Base-by-base conservation (phyloP, 2,113 vertebrate species). In the Halichoerus grypus region DNA sequence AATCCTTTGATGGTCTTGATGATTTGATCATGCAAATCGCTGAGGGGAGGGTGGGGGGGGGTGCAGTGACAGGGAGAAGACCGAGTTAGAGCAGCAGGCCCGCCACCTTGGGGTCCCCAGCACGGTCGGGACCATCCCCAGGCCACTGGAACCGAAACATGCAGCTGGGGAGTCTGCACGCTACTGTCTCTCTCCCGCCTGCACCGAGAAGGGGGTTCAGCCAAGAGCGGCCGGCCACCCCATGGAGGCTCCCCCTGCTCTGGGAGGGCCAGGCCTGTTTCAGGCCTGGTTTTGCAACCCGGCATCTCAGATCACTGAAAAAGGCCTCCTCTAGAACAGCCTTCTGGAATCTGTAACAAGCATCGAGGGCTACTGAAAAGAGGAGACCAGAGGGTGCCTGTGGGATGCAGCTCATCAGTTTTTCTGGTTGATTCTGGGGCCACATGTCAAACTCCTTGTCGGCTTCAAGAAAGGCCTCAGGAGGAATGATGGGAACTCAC, bases 11-110 rank as follows among this genome's bases (percentile, higher is more conserved):
- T 99, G 98, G 99, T 99, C 98, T 98, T 99, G 99, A 99, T 99
- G 99, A 99, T 99, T 99, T 99, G 99, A 94, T 99, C 99, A 99
- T 99, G 99, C 99, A 99, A 99, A 97, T 99, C 99, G 98, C 99
- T 99, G 99, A 98, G 98, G 86, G 96, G 95, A 55, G 93, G 94
- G 91, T 87, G 74, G 65, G 94, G 1, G 95, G 59, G 96, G 79
- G 91, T 24, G 97, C 97, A 82, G 33, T 69, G 97, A 98, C 85
- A 97, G 96, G 96, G 63, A 96, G 94, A 95, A 95, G 81, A 97
- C 46, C 5, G 63, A 95, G 95, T 98, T 98, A 97, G 97, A 74
- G 46, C 59, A 84, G 69, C 24, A 86, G 72, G 76, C 79, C 98
- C 96, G 6, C 91, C 97, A 97, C 97, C 97, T 42, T 0, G 2